phyloP scores from a whole-genome alignment of 2,888 invertebrate genomes.

The Dorcus hopei region DNA sequence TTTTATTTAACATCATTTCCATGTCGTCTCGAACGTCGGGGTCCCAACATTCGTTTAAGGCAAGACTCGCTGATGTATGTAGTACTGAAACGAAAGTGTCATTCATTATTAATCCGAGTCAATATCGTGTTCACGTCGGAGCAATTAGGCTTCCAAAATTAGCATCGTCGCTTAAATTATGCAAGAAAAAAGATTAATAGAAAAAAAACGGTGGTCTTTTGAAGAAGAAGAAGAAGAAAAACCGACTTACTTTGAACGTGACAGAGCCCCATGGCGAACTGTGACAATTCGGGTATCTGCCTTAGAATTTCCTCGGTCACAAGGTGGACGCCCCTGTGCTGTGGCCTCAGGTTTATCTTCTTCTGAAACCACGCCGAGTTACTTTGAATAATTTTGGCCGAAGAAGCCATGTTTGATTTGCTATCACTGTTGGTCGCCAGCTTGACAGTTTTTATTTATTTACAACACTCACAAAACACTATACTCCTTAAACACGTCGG shows the following conservation, averaged over 20 bases:
- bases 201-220: neutral
- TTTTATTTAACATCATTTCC: constrained; percentile 99
- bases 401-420: constrained; percentile 76
- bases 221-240: neutral
- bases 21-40: constrained; percentile 96
- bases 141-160: too few relatives aligned
- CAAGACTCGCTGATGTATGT: constrained; percentile 96
- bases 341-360: constrained; percentile 93
- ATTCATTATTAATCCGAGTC: neutral
- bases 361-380: constrained; percentile 98
- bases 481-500: constrained; percentile 33
- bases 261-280: constrained; percentile 93
- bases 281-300: constrained; percentile 90
- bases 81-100: constrained; percentile 69
- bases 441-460: constrained; percentile 37
- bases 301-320: constrained; percentile 95
- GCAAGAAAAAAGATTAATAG: neutral
- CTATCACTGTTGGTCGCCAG: constrained; percentile 51
- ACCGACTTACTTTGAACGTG: constrained; percentile 90
- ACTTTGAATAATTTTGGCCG: constrained; percentile 84
- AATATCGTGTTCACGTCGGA: neutral
- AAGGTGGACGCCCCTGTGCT: constrained; percentile 94
- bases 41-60: constrained; percentile 98
- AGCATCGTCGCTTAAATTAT: too few relatives aligned
- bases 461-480: constrained; percentile 38